These are phyloP conservation scores for Acanthurus tractus DNA, from an alignment of 2,797 vertebrate genomes.

Conservation along the genomic window DNA sequence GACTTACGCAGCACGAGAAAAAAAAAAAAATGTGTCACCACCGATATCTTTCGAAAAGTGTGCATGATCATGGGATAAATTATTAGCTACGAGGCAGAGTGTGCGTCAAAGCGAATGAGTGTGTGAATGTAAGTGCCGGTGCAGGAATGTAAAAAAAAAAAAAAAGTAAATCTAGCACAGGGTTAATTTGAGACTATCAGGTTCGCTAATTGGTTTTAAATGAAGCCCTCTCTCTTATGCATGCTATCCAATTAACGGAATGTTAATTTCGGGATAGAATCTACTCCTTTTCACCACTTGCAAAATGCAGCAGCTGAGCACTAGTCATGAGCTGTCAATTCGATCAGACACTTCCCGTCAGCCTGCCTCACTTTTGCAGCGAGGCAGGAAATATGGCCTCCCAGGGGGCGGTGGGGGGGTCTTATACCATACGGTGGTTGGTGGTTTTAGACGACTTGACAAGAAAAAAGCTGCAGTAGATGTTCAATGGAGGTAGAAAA, in stretches of 20 bases:
- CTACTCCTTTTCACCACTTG: conserved; percentile 58
- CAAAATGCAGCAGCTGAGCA: conserved; percentile 62
- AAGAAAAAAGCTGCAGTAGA: conserved; percentile 13
- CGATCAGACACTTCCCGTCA: conserved; percentile 48
- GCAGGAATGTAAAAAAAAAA: conserved; percentile 41
- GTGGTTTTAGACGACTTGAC: conserved; percentile 21
- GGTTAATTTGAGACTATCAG: conserved; percentile 80
- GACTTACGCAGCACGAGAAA: conserved; percentile 7
- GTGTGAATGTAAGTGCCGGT: not conserved
- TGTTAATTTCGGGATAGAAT: conserved; percentile 60
- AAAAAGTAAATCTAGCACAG: conserved; percentile 55
- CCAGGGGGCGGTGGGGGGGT: conserved; percentile 31
- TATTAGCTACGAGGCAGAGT: conserved; percentile 49
- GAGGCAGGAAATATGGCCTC: conserved; percentile 34
- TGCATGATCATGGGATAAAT: conserved; percentile 38
- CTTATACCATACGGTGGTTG: conserved; percentile 28
- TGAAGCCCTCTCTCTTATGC: conserved; percentile 64
- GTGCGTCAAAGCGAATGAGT: conserved; percentile 40
- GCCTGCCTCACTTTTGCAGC: conserved; percentile 29
- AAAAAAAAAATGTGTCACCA: conserved; percentile 22
- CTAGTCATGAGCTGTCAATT: conserved; percentile 76
- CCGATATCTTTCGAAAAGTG: conserved; percentile 37
- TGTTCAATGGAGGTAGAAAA: conserved; percentile 10
- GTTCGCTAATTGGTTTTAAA: conserved; percentile 82
- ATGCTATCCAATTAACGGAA: conserved; percentile 71